A percentile compares a stretch with the other conserved stretches of the same genome.
These are phyloP conservation scores for Polyodon spathula DNA, from an alignment of 2,113 vertebrate genomes.

Conservation along the genomic window DNA sequence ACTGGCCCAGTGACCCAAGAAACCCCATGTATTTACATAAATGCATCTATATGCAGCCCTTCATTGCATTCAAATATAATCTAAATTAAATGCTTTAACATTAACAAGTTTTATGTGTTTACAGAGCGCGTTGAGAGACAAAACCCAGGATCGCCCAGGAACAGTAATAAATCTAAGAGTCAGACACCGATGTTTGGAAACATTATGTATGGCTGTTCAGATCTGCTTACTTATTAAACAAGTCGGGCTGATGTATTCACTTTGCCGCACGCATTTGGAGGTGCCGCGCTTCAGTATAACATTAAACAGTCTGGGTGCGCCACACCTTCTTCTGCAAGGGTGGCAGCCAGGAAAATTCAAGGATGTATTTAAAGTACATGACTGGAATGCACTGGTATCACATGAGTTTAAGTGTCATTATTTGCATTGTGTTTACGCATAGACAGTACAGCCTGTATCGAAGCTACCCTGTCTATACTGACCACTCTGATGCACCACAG, in stretches of 20 bases:
- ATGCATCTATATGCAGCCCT: not conserved
- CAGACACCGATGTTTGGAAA: conserved; percentile 14
- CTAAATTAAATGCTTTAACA: conserved; percentile 39
- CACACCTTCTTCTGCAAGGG: not conserved
- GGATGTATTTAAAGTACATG: no score
- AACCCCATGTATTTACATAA: no score
- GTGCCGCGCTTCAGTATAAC: conserved; percentile 14
- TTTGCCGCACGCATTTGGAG: conserved; percentile 13
- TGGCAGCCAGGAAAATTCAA: conserved; percentile 14
- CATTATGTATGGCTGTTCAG: conserved; percentile 33
- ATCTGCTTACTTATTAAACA: conserved; percentile 46
- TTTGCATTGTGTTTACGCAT: no score
- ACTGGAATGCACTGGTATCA: no score
- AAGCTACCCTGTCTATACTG: no score
- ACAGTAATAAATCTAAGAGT: conserved; percentile 19
- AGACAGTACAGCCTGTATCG: no score
- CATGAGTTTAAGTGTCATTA: no score
- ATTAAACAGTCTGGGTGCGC: conserved; percentile 19
- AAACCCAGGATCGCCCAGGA: conserved; percentile 38
- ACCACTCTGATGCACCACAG: no score
- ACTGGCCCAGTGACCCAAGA: no score
- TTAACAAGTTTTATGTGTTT: conserved; percentile 46
- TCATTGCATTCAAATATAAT: conserved; percentile 7
- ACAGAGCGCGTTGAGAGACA: conserved; percentile 34
- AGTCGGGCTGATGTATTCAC: conserved; percentile 36